Conservation (phyloP, 2,888 invertebrate genomes). For the Acrocyrtus sp. region DNA sequence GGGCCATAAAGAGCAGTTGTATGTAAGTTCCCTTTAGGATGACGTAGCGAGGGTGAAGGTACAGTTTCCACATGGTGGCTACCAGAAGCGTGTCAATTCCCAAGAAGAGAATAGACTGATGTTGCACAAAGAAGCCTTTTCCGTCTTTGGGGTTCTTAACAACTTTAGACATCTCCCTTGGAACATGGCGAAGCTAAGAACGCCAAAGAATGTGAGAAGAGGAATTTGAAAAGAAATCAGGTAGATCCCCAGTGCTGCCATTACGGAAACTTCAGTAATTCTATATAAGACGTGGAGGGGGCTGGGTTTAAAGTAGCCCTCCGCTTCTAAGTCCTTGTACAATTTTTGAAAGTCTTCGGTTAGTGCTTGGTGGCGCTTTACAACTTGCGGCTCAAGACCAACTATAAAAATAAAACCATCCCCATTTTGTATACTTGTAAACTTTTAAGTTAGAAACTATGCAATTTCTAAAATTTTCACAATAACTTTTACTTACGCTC, state of each 20-base stretch:
- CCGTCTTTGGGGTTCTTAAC: conserved; percentile 58
- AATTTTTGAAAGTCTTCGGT: conserved; percentile 59
- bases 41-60: conserved; percentile 59
- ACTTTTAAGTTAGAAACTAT: background rate
- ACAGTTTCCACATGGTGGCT: conserved; percentile 60
- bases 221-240: conserved; percentile 41
- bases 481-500: conserved; percentile 36
- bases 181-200: conserved; percentile 58
- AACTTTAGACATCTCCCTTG: conserved; percentile 55
- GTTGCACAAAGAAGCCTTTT: conserved; percentile 58
- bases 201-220: conserved; percentile 46
- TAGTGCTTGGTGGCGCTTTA: conserved; percentile 52
- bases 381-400: conserved; percentile 22
- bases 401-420: conserved; percentile 11
- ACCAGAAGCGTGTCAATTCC: conserved; percentile 60
- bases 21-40: conserved; percentile 49
- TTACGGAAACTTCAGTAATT: conserved; percentile 43
- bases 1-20: conserved; percentile 59
- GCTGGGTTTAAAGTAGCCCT: conserved; percentile 60
- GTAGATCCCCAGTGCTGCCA: conserved; percentile 57
- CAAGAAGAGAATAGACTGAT: conserved; percentile 59
- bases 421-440: background rate
- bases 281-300: conserved; percentile 57
- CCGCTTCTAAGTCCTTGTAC: conserved; percentile 51
- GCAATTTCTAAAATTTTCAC: background rate